These are phyloP conservation scores for Rhinichthys osculus DNA, from an alignment of 2,797 vertebrate genomes.

Conservation along the genomic window DNA sequence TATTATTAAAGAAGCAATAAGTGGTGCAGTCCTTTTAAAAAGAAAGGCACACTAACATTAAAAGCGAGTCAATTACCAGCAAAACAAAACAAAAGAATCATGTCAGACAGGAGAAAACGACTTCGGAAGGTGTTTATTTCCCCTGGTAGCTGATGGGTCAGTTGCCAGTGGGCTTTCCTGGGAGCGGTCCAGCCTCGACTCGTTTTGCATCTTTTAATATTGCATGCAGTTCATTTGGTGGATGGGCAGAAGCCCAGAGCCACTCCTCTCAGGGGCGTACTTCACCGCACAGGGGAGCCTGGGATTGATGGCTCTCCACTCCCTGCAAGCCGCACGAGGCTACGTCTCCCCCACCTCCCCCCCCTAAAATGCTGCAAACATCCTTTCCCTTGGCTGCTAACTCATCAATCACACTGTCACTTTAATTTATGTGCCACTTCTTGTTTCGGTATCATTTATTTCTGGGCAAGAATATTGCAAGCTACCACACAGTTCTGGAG, in stretches of 20 bases:
- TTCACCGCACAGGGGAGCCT: slow-evolving; percentile 77
- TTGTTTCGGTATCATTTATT: slow-evolving; percentile 94
- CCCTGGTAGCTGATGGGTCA: slow-evolving; percentile 76
- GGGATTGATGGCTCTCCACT: slow-evolving; percentile 88
- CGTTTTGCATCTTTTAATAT: slow-evolving; percentile 90
- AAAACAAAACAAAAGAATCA: slow-evolving; percentile 36
- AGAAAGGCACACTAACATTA: slow-evolving; percentile 10
- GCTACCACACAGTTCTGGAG: slow-evolving; percentile 83
- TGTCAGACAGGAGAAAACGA: slow-evolving; percentile 62
- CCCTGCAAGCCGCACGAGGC: slow-evolving; percentile 78
- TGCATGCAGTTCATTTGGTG: slow-evolving; percentile 94
- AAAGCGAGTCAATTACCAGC: slow-evolving; percentile 30
- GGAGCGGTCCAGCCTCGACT: slow-evolving; percentile 64
- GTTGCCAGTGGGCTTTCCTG: slow-evolving; percentile 67
- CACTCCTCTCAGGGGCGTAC: slow-evolving; percentile 87
- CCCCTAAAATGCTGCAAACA: slow-evolving; percentile 83
- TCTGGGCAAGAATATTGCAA: slow-evolving; percentile 90
- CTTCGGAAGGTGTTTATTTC: slow-evolving; percentile 76
- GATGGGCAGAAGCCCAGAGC: slow-evolving; percentile 78
- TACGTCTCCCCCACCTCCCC: slow-evolving; percentile 74
- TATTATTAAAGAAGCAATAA: slow-evolving; percentile 29
- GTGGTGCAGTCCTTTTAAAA: neutral
- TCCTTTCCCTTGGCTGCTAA: slow-evolving; percentile 82
- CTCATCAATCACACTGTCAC: slow-evolving; percentile 94
- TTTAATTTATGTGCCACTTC: slow-evolving; percentile 96